phyloP scores from a whole-genome alignment of 1,140 invertebrate species.

The Macrosteles quadrilineatus region DNA sequence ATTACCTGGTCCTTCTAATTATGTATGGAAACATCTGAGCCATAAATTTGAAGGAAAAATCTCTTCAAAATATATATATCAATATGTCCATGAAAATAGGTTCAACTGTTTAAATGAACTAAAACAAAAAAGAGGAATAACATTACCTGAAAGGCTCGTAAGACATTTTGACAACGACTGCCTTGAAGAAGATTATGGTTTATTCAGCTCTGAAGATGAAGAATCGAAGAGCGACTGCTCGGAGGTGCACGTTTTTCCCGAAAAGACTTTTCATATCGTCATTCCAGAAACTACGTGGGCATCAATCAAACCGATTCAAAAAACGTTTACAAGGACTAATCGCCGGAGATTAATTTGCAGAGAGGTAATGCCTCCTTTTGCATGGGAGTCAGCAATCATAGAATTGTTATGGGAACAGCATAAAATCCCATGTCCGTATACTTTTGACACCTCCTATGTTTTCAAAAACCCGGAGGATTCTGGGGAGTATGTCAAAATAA shows the following conservation, averaged over 20 bases:
- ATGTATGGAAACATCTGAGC: background rate
- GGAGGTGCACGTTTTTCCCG: too few species aligned
- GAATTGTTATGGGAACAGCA: slow-evolving; percentile 1
- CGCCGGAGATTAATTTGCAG: too few species aligned
- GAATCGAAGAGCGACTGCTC: too few species aligned
- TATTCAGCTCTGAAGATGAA: too few species aligned
- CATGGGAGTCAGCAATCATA: background rate
- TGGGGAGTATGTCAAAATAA: background rate
- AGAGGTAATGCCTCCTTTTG: too few species aligned
- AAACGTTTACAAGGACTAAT: too few species aligned
- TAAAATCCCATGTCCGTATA: background rate
- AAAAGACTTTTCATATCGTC: too few species aligned
- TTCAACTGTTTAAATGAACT: background rate
- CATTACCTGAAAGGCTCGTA: background rate
- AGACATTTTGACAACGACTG: too few species aligned
- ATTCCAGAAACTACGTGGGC: too few species aligned
- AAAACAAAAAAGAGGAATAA: background rate
- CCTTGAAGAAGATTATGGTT: too few species aligned
- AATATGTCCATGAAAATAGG: slow-evolving; percentile 12
- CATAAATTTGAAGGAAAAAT: background rate
- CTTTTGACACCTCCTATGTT: background rate
- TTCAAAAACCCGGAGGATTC: background rate
- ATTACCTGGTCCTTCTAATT: background rate
- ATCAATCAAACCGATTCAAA: too few species aligned
- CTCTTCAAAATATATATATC: slow-evolving; percentile 10